A percentile compares a stretch with the other conserved stretches of the same genome.
Evolutionary conservation across 2,797 vertebrate species (phyloP).

Genomic region (Cichlasoma orientale): DNA sequence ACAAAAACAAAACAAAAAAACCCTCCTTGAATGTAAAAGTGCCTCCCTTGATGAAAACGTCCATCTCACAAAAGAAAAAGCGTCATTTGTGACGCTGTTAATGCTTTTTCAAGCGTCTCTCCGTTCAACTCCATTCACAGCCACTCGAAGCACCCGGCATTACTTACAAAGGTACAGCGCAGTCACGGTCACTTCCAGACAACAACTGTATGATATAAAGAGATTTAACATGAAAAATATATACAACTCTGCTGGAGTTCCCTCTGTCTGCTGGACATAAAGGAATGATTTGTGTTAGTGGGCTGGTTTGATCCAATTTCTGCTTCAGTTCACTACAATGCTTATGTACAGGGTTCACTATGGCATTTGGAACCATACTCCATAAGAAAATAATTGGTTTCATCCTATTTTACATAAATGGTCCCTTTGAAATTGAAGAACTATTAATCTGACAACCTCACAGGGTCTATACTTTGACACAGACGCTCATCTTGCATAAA

Average conservation of each 20-base stretch:
- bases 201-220: conserved; percentile 61
- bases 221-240: conserved; percentile 71
- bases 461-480: conserved; percentile 34
- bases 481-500: conserved; percentile 73
- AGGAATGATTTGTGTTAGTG: conserved; percentile 48
- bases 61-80: conserved; percentile 38
- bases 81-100: conserved; percentile 48
- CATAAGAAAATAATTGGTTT: conserved; percentile 65
- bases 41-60: conserved; percentile 45
- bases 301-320: conserved; percentile 47
- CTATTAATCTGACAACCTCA: conserved; percentile 43
- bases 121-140: conserved; percentile 44
- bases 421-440: conserved; percentile 64
- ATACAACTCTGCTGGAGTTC: conserved; percentile 53
- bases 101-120: conserved; percentile 39
- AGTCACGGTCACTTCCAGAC: conserved; percentile 50
- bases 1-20: conserved; percentile 4
- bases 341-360: conserved; percentile 57
- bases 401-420: conserved; percentile 61
- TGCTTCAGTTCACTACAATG: conserved; percentile 39
- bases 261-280: conserved; percentile 28
- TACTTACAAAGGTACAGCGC: conserved; percentile 37
- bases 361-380: conserved; percentile 46
- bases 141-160: conserved; percentile 45
- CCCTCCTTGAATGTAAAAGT: conserved; percentile 48